Conservation (phyloP, 2,797 vertebrate genomes). For the Sylvia borin region DNA sequence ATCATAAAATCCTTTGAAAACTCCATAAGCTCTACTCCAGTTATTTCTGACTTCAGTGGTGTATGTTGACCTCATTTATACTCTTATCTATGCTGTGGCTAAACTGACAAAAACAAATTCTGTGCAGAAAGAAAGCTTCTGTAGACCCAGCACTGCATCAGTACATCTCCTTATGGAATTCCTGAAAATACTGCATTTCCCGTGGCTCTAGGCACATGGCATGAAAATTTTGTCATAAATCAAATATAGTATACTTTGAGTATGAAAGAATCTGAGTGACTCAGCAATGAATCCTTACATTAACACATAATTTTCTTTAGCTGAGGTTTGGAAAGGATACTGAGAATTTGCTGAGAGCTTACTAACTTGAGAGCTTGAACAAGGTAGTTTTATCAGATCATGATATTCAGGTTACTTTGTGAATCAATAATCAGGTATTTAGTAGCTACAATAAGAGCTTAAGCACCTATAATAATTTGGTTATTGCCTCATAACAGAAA, state of each 20-base stretch:
- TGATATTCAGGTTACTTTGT: background rate
- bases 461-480: background rate
- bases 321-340: background rate
- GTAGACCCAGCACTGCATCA: background rate
- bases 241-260: background rate
- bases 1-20: background rate
- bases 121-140: background rate
- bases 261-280: background rate
- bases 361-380: background rate
- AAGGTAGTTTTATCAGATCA: background rate
- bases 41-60: background rate
- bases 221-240: background rate
- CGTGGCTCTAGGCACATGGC: background rate
- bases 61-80: background rate
- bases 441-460: background rate
- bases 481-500: background rate
- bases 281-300: background rate
- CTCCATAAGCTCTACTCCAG: background rate
- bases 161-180: background rate
- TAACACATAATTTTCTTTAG: background rate
- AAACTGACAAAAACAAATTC: background rate
- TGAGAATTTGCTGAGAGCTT: background rate
- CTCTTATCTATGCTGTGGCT: background rate
- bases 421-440: background rate
- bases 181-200: background rate